Conservation (phyloP, 2,888 invertebrate species). For the Aspidapion aeneum region DNA sequence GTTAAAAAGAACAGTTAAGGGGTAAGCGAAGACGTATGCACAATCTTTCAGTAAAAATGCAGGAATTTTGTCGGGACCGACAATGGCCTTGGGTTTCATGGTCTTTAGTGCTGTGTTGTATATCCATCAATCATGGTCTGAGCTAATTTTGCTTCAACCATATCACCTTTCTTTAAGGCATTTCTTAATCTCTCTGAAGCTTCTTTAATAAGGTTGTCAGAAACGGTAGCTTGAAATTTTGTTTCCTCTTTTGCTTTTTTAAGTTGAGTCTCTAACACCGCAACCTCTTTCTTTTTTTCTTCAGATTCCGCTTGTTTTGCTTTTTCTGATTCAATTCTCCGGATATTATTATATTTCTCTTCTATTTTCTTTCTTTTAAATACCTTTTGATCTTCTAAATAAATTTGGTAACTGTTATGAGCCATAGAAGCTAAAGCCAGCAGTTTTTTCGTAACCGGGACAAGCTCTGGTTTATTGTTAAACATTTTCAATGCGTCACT, state of each 20-base stretch:
- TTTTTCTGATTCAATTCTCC: neutral
- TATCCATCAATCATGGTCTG: neutral
- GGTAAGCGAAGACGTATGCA: too few relatives aligned
- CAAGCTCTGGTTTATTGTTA: neutral
- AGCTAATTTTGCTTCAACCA: neutral
- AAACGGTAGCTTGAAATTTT: neutral
- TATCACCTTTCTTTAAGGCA: neutral
- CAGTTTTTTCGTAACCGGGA: neutral
- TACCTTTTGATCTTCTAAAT: neutral
- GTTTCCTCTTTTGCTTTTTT: neutral
- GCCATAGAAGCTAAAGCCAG: neutral
- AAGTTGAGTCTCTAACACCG: neutral
- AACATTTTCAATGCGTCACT: neutral
- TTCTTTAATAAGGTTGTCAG: neutral
- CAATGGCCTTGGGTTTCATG: neutral
- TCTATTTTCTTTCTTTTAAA: neutral
- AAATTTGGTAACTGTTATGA: too few relatives aligned
- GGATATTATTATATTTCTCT: neutral
- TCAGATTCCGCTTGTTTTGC: neutral
- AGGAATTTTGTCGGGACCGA: too few relatives aligned
- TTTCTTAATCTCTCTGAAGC: neutral
- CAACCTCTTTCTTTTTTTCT: neutral
- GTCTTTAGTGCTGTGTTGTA: neutral
- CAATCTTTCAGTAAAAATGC: too few relatives aligned
- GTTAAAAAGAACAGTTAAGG: too few relatives aligned